Evolutionary conservation across 2,797 vertebrate genomes (phyloP).

Genomic region (Steatocranus sp.): DNA sequence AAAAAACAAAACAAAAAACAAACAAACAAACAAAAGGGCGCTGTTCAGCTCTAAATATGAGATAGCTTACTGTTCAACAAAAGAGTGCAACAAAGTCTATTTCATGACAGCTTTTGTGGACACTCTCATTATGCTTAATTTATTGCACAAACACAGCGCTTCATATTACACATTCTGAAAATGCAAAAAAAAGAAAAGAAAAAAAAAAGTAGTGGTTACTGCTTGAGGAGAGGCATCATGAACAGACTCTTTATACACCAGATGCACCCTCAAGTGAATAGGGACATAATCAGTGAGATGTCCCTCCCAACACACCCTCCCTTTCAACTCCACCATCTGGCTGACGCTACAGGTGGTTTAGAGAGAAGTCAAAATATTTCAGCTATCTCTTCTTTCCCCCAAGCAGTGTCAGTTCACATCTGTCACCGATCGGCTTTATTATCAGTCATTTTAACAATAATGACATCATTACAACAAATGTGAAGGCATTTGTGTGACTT

Average conservation of each 20-base stretch:
- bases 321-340: conserved; percentile 56
- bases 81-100: background rate
- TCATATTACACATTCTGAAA: conserved; percentile 14
- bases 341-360: conserved; percentile 53
- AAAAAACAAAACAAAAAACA: background rate
- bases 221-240: conserved; percentile 15
- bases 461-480: background rate
- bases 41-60: background rate
- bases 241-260: conserved; percentile 51
- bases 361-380: conserved; percentile 42
- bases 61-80: background rate
- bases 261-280: conserved; percentile 57
- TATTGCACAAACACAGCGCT: conserved; percentile 29
- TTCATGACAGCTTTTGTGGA: conserved; percentile 12
- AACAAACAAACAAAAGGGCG: background rate
- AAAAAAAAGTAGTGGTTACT: conserved; percentile 1
- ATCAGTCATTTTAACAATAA: conserved; percentile 2
- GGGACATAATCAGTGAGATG: conserved; percentile 50
- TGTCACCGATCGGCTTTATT: conserved; percentile 3
- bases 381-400: background rate
- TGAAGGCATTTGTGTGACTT: background rate
- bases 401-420: conserved; percentile 18
- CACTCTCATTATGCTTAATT: conserved; percentile 43
- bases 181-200: background rate
- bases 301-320: conserved; percentile 36